Evolutionary conservation across 2,888 invertebrate genomes (phyloP).

Genomic region (Ischnura elegans): DNA sequence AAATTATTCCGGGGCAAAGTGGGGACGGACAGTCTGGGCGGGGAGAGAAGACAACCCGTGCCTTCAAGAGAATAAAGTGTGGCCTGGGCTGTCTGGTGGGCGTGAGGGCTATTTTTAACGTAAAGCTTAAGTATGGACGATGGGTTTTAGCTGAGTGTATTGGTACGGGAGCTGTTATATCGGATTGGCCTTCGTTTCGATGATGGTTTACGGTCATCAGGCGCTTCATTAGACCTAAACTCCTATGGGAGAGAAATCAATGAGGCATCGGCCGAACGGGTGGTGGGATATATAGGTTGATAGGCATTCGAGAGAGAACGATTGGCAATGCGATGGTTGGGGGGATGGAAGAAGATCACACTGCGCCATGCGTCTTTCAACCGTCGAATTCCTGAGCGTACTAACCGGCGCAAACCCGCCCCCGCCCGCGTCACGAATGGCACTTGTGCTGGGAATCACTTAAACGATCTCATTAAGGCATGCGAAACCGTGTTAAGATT

Average conservation of each 20-base stretch:
- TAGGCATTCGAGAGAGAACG: not conserved
- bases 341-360: not conserved
- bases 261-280: constrained; percentile 11
- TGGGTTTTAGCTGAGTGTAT: not conserved
- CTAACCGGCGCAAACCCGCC: constrained; percentile 43
- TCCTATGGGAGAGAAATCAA: constrained; percentile 52
- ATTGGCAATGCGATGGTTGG: no score
- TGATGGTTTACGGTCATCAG: constrained; percentile 47
- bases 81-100: not conserved
- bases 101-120: constrained; percentile 41
- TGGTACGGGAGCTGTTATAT: not conserved
- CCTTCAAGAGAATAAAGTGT: not conserved
- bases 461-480: constrained; percentile 59
- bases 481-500: constrained; percentile 57
- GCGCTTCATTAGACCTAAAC: constrained; percentile 57
- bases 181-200: constrained; percentile 62
- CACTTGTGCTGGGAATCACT: constrained; percentile 39
- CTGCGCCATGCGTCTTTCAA: constrained; percentile 47
- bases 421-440: constrained; percentile 37
- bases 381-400: constrained; percentile 50
- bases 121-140: not conserved
- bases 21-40: not conserved
- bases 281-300: not conserved
- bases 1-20: not conserved
- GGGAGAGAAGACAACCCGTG: not conserved